A percentile compares a stretch with the other conserved stretches of the same genome.
These are phyloP conservation scores for Bolborhynchus lineola DNA, from an alignment of 2,113 vertebrate genomes.

Conservation along the genomic window DNA sequence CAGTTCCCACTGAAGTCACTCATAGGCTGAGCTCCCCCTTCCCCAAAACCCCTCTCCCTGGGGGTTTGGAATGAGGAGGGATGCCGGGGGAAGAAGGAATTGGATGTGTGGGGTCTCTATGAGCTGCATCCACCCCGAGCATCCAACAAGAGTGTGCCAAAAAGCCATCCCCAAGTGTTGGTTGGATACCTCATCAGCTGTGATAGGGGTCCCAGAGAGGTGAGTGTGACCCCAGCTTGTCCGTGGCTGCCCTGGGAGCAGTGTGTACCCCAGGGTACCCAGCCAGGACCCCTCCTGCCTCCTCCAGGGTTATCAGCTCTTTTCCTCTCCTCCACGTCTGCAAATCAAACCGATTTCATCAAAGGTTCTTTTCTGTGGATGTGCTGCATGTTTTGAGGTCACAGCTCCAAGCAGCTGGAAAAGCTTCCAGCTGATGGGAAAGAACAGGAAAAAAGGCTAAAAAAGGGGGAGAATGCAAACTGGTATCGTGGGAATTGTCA, in stretches of 20 bases:
- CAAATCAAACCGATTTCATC: not conserved
- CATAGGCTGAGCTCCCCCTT: not conserved
- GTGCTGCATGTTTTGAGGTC: conserved; percentile 36
- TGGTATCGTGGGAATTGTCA: conserved; percentile 65
- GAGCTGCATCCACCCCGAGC: accelerated
- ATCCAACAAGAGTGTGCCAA: not conserved
- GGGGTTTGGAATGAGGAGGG: not conserved
- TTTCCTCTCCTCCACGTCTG: not conserved
- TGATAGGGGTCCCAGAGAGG: not conserved
- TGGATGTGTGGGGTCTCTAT: accelerated
- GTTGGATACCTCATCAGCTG: accelerated
- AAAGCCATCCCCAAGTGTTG: not conserved
- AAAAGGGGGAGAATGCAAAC: not conserved
- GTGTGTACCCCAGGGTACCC: not conserved
- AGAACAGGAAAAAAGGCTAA: conserved; percentile 24
- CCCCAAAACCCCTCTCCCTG: not conserved
- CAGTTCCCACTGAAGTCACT: not conserved
- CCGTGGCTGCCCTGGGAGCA: not conserved
- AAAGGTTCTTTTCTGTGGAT: not conserved
- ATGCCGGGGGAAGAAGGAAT: not conserved
- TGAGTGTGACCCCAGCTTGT: accelerated
- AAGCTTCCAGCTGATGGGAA: conserved; percentile 70
- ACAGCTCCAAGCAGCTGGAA: conserved; percentile 43
- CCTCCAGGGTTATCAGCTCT: not conserved
- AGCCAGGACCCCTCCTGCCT: not conserved